These are phyloP conservation scores for Nomada ferruginata DNA, from an alignment of 2,888 invertebrate genomes.

Conservation along the genomic window DNA sequence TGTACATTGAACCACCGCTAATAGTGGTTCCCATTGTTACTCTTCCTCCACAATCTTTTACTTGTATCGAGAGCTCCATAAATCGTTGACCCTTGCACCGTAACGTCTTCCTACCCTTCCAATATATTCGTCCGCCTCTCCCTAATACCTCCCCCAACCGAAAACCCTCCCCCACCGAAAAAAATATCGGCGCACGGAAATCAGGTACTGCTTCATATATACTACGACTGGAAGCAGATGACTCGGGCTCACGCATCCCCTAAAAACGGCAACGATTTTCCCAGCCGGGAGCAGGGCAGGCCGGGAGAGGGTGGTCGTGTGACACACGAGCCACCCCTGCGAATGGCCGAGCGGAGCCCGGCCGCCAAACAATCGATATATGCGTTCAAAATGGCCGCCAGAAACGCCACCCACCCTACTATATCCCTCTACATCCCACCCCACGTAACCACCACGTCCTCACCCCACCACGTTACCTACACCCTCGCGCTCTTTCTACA, in stretches of 20 bases:
- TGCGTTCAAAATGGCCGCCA: conserved; percentile 85
- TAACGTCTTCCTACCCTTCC: background rate
- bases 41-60: background rate
- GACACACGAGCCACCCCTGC: conserved; percentile 79
- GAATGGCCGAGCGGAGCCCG: conserved; percentile 83
- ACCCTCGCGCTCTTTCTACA: conserved; percentile 67
- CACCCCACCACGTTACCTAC: conserved; percentile 56
- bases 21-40: no score
- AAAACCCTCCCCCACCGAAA: background rate
- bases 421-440: conserved; percentile 66
- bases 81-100: background rate
- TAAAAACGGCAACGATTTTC: conserved; percentile 65
- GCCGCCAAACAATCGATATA: conserved; percentile 85
- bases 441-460: conserved; percentile 67
- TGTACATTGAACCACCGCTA: no score
- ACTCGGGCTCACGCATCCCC: conserved; percentile 46
- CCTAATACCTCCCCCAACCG: background rate
- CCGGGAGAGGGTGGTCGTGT: conserved; percentile 68
- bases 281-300: conserved; percentile 51
- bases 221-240: conserved; percentile 26
- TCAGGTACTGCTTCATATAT: conserved; percentile 10
- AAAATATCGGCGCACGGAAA: background rate
- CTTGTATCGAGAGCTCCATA: background rate
- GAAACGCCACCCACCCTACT: conserved; percentile 82
- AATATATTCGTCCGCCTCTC: background rate